Conservation (phyloP, 2,888 invertebrate species). For the Pristionchus fissidentatus region DNA sequence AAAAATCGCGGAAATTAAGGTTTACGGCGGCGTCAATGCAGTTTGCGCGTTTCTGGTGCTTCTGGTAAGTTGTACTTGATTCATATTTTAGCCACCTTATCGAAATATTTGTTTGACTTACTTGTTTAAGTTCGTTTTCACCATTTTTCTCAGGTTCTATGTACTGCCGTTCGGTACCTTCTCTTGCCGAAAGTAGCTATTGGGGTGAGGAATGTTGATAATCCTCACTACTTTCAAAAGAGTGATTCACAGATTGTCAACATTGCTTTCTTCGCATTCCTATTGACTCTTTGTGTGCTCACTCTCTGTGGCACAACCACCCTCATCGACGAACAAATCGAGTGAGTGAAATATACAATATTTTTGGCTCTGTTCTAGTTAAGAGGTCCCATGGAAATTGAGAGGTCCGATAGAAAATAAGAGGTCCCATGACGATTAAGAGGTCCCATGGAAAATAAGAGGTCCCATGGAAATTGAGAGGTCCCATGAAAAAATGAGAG, state of each 20-base stretch:
- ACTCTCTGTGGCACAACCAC: slow-evolving; percentile 15
- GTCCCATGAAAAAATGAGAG: too few relatives aligned
- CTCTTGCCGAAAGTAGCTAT: not conserved
- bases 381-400: too few relatives aligned
- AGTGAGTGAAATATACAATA: slow-evolving; percentile 25
- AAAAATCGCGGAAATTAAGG: not conserved
- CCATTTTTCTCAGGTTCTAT: not conserved
- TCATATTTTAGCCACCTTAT: not conserved
- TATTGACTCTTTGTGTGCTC: not conserved
- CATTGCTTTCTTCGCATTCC: slow-evolving; percentile 35
- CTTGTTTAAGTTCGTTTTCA: too few relatives aligned
- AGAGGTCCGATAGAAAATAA: too few relatives aligned
- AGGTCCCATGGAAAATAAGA: too few relatives aligned
- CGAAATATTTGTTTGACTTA: too few relatives aligned
- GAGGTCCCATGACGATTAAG: too few relatives aligned
- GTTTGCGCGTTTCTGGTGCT: not conserved
- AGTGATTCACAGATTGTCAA: not conserved
- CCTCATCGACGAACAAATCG: slow-evolving; percentile 1
- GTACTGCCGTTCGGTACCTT: not conserved
- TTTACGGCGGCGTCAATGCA: not conserved
- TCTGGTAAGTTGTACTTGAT: not conserved
- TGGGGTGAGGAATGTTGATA: slow-evolving; percentile 11
- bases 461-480: too few relatives aligned
- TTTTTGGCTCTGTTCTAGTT: too few relatives aligned
- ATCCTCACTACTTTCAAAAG: not conserved